Percentiles rank a stretch among this genome's conserved stretches.
Evolutionary conservation across 2,888 invertebrate genomes (phyloP).

Genomic region (Palloptera scutellata): DNA sequence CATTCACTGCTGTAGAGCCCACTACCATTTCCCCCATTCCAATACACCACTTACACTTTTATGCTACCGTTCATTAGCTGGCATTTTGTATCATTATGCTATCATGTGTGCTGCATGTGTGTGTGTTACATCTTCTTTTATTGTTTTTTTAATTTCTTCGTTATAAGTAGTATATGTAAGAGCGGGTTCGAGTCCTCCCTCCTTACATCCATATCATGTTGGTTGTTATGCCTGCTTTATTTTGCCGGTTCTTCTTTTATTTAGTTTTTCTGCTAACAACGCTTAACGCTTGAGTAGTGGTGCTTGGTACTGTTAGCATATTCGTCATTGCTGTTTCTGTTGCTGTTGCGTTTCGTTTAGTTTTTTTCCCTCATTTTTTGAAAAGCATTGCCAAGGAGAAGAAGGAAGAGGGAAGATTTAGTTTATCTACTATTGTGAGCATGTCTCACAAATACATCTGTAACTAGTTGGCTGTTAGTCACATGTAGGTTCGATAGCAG

Average conservation of each 20-base stretch:
- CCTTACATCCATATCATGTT: background rate
- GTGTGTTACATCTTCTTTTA: background rate
- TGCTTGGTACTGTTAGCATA: conserved; percentile 15
- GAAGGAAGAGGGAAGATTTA: no score
- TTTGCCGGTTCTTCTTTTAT: background rate
- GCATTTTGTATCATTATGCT: background rate
- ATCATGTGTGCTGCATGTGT: background rate
- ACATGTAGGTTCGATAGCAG: no score
- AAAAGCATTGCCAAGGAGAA: no score
- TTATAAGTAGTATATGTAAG: background rate
- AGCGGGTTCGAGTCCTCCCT: background rate
- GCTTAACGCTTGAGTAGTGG: conserved; percentile 36
- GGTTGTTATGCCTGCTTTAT: background rate
- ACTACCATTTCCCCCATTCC: no score
- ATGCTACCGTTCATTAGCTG: conserved; percentile 42
- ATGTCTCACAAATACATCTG: no score
- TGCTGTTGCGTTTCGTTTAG: no score
- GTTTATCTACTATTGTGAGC: no score
- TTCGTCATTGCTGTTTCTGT: background rate
- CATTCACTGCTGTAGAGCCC: conserved; percentile 36
- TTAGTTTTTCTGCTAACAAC: background rate
- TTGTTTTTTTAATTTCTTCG: conserved; percentile 2
- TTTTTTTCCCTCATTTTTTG: no score
- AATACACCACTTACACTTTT: conserved; percentile 6
- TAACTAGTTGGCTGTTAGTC: no score